These are phyloP conservation scores for Eremophila alpestris DNA, from an alignment of 2,797 vertebrate genomes.

Conservation along the genomic window DNA sequence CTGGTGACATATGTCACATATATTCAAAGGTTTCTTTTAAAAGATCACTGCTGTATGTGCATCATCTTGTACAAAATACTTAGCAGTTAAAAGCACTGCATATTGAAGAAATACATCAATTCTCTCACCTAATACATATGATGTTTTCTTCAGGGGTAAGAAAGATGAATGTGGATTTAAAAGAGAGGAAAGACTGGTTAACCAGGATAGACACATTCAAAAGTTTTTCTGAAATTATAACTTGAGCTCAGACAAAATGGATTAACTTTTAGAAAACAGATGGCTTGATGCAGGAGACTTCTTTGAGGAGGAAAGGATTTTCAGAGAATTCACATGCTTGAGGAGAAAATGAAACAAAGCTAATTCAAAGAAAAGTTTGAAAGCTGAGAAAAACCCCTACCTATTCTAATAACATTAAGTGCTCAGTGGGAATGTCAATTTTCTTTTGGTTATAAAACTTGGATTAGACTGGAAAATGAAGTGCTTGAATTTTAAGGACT, in stretches of 20 bases:
- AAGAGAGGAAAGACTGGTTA: not conserved
- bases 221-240: not conserved
- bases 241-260: not conserved
- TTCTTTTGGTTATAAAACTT: slow-evolving; percentile 15
- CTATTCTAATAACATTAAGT: not conserved
- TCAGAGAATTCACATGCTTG: not conserved
- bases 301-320: not conserved
- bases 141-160: not conserved
- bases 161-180: not conserved
- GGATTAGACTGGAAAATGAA: not conserved
- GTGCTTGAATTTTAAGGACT: slow-evolving; percentile 11
- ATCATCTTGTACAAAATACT: not conserved
- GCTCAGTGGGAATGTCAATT: not conserved
- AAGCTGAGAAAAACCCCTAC: not conserved
- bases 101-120: not conserved
- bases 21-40: not conserved
- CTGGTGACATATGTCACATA: no score
- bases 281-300: not conserved
- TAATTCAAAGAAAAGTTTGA: slow-evolving; percentile 6
- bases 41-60: not conserved
- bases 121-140: not conserved
- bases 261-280: not conserved
- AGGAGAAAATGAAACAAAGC: not conserved
- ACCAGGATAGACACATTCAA: not conserved
- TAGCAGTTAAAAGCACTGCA: not conserved